Conservation (phyloP, 2,113 vertebrate genomes). For the Gadus macrocephalus region DNA sequence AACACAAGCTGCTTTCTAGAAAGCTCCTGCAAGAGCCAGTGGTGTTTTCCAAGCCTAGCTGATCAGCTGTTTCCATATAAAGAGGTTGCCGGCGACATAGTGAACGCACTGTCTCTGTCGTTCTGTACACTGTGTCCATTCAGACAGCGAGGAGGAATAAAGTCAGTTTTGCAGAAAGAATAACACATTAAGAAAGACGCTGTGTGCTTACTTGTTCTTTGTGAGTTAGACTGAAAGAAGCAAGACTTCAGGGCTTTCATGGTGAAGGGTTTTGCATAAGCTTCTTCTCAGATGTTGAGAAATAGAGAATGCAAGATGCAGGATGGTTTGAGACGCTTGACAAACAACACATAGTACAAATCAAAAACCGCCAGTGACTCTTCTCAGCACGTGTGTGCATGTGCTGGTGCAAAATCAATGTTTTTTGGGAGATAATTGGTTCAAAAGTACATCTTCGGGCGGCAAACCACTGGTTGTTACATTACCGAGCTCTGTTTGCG, state of each 20-base stretch:
- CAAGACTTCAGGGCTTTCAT: too few species aligned
- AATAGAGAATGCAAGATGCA: too few species aligned
- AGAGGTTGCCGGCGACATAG: constrained; percentile 25
- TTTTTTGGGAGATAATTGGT: constrained; percentile 27
- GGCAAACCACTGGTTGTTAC: constrained; percentile 11
- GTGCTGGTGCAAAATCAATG: not conserved
- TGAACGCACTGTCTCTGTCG: constrained; percentile 22
- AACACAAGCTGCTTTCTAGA: constrained; percentile 47
- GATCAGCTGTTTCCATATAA: constrained; percentile 59
- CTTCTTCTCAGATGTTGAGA: too few species aligned
- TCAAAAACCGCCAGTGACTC: too few species aligned
- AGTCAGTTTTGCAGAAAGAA: constrained; percentile 25
- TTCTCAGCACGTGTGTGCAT: constrained; percentile 20
- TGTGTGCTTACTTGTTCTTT: too few species aligned
- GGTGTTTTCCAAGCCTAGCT: constrained; percentile 39
- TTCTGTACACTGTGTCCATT: not conserved
- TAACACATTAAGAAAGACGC: constrained; percentile 10
- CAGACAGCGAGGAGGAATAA: not conserved
- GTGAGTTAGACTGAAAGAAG: too few species aligned
- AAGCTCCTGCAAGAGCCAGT: constrained; percentile 4
- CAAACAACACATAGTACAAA: too few species aligned
- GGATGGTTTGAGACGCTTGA: too few species aligned
- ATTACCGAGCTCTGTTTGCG: constrained; percentile 28
- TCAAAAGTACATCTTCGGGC: constrained; percentile 35
- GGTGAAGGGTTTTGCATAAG: too few species aligned